Conservation (phyloP, 2,113 vertebrate genomes). For the Holacanthus passer region DNA sequence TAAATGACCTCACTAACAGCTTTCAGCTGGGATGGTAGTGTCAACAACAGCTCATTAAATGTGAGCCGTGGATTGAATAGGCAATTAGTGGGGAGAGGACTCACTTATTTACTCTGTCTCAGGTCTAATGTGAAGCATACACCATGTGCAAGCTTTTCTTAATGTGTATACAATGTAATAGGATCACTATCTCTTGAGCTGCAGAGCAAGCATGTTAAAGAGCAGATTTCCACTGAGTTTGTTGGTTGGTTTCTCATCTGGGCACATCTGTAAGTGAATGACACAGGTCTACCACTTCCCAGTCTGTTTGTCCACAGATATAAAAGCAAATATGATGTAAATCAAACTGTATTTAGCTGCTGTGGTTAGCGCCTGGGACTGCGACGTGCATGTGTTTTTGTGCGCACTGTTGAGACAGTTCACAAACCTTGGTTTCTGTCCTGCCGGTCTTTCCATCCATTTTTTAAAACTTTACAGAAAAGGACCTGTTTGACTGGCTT, state of each 20-base stretch:
- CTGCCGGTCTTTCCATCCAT: neutral
- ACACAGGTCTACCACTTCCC: neutral
- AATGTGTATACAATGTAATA: constrained; percentile 37
- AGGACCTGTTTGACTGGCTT: constrained; percentile 42
- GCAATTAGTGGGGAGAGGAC: neutral
- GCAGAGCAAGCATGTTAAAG: constrained; percentile 15
- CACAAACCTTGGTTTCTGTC: neutral
- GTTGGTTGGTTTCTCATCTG: neutral
- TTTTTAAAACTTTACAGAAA: neutral
- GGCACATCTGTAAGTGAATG: neutral
- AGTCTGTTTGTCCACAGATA: constrained; percentile 17
- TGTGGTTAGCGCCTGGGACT: neutral
- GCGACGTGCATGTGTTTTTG: constrained; percentile 30
- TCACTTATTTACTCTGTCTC: neutral
- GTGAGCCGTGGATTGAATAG: neutral
- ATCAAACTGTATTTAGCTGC: constrained; percentile 24
- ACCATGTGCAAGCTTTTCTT: constrained; percentile 8
- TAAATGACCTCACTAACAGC: neutral
- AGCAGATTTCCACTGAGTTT: neutral
- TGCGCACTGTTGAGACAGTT: neutral
- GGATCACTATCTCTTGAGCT: constrained; percentile 6
- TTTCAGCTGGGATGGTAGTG: neutral
- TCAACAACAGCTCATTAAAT: neutral
- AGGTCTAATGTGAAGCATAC: neutral
- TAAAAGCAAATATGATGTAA: constrained; percentile 39